These are phyloP conservation scores for Microctenopoma lineatum DNA, from an alignment of 2,797 vertebrate genomes.

Conservation along the genomic window DNA sequence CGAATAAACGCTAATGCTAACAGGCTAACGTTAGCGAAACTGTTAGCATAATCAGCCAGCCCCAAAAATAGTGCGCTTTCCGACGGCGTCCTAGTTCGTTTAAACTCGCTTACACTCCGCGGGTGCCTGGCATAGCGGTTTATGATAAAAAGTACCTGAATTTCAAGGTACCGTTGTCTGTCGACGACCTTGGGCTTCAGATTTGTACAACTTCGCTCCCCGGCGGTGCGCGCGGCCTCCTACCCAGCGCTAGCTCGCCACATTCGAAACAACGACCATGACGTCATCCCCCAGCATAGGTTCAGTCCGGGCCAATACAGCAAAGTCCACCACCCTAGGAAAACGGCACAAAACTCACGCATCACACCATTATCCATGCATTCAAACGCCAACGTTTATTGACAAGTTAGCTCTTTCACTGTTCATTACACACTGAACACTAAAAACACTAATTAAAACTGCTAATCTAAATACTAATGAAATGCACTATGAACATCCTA, in stretches of 20 bases:
- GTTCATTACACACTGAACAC: slow-evolving; percentile 10
- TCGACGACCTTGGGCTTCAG: slow-evolving; percentile 74
- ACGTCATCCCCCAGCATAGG: slow-evolving; percentile 77
- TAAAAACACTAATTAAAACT: slow-evolving; percentile 22
- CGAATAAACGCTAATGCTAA: slow-evolving; percentile 65
- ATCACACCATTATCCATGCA: not conserved
- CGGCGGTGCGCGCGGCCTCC: slow-evolving; percentile 80
- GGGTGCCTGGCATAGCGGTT: not conserved
- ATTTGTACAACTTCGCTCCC: slow-evolving; percentile 65
- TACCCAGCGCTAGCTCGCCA: slow-evolving; percentile 73
- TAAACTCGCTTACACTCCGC: slow-evolving; percentile 2
- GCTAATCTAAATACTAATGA: not conserved
- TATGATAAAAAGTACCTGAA: slow-evolving; percentile 71
- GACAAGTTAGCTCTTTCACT: slow-evolving; percentile 7
- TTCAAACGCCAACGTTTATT: slow-evolving; percentile 26
- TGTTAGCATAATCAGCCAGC: slow-evolving; percentile 65
- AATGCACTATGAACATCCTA: not conserved
- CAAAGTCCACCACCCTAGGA: slow-evolving; percentile 36
- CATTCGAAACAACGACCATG: slow-evolving; percentile 82
- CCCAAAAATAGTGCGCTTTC: slow-evolving; percentile 48
- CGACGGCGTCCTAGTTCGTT: slow-evolving; percentile 34
- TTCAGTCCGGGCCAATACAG: slow-evolving; percentile 45
- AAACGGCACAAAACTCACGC: not conserved
- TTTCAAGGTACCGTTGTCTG: slow-evolving; percentile 56
- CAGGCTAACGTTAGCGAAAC: slow-evolving; percentile 67